Base-by-base conservation (phyloP, 2,888 invertebrate species). In the Acleris laterana region DNA sequence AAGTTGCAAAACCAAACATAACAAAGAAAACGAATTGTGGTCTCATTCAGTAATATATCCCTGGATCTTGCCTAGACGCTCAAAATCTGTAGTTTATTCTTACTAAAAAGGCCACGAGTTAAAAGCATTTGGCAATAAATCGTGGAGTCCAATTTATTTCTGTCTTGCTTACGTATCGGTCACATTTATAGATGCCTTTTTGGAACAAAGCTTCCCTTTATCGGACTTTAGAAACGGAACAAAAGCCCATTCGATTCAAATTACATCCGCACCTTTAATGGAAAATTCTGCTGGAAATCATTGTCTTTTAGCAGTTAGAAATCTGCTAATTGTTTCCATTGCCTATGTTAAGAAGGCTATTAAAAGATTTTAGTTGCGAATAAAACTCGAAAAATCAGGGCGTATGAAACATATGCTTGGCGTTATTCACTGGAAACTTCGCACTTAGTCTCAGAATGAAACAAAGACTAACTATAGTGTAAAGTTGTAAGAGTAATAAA, bases 61-160 rank as follows among this genome's bases (percentile, higher is more conserved):
- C 44, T 32, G 20, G 17, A 25, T 56, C 28, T 55, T 46, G 68
- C 67, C 72, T 75, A 83, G 82, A 81, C 80, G 81, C 76, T 82
- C 80, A 79, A 81, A 83, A 81, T 79, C 75, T 72, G 71, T 73
- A 75, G 79, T 77, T 80, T 81, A 78, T 80, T 77, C 77, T 73
- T 71, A 74, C 76, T 76, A 77, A 79, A 74, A 74, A 82, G 77
- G 79, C 79, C 81, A 80, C 79, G 85, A 83, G 88, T 87, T 90
- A 89, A 91, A 85, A 91, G 91, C 90, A 87, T 90, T 91, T 79
- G 87, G 87, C 82, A 83, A 92, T 92, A 91, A 92, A 92, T 92
- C 89, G 78, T 81, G 77, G 77, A 79, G 81, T 77, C 85, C 88
- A 88, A 90, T 90, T 89, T 89, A 89, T 88, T 85, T 83, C 83